Evolutionary conservation across 2,888 invertebrate genomes (phyloP), one percentile per base, ranked within the genome.

Genomic region (Baronia brevicornis): DNA sequence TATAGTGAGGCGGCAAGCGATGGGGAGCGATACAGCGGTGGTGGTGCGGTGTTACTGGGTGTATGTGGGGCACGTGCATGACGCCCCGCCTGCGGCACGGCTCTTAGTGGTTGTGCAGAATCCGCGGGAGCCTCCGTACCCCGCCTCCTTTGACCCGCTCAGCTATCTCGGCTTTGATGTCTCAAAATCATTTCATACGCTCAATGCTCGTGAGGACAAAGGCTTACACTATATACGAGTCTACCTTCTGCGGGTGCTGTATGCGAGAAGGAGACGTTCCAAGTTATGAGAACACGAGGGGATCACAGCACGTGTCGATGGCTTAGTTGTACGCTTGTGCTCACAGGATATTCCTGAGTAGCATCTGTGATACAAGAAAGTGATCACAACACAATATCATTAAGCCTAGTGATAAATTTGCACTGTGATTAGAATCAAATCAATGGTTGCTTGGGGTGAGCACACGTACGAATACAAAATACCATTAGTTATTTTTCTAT

Each of bases 161-260:
- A 65, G 67, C 71, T 57, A 48, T 61, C 64, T 59, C 70, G 70
- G 71, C 72, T 55, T 73, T 75, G 74, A 80, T 78, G 79, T 79
- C 78, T 60, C 60, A 74, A 50, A 68, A 80, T 74, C 77, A 70
- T 57, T 73, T 75, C 59, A 51, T 71, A 80, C 67, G 86, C 82
- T 69, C 82, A 69, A 84, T 82, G 84, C 85, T 79, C 78, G 85
- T 86, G 85, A 84, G 73, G 79, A 80, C 72, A 78, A 77, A 84
- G 85, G 85, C 80, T 79, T 86, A 84, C 80, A 71, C 74, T 74
- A n/a, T 61, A 61, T 65, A 75, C 60, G 64, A 55, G 69, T 87
- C 88, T 88, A 87, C 90, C 91, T 91, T 90, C 91, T 89, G 90
- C 91, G 89, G 89, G 87, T 90, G 91, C 90, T 90, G 91, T 91